phyloP scores from a whole-genome alignment of 2,888 invertebrate genomes.

The Eilema depressum region DNA sequence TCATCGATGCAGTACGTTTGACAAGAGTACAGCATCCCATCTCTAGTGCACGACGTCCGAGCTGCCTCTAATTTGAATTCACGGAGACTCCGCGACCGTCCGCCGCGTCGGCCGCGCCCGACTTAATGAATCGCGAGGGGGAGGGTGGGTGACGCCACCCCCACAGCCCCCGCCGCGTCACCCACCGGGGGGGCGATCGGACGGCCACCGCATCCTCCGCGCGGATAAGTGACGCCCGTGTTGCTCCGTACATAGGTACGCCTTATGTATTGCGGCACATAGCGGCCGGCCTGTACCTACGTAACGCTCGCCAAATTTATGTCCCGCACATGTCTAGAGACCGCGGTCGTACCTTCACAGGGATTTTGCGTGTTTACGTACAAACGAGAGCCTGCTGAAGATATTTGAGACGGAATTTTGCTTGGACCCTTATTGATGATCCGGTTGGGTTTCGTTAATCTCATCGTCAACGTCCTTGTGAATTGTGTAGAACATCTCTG shows the following conservation, averaged over 20 bases:
- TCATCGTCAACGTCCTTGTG: conserved; percentile 40
- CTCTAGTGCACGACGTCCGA: conserved; percentile 83
- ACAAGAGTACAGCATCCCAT: conserved; percentile 50
- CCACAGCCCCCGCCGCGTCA: conserved; percentile 30
- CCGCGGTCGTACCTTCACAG: conserved; percentile 85
- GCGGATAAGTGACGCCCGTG: conserved; percentile 87
- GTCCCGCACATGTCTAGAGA: conserved; percentile 87
- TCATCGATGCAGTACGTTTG: conserved; percentile 45
- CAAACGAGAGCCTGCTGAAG: conserved; percentile 75
- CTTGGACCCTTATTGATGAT: conserved; percentile 83
- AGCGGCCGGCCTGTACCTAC: conserved; percentile 83
- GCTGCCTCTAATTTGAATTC: conserved; percentile 87
- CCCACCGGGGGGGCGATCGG: conserved; percentile 78
- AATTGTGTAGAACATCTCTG: conserved; percentile 40
- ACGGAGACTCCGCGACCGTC: conserved; percentile 87
- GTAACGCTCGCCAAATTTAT: conserved; percentile 86
- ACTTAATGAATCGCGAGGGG: conserved; percentile 85
- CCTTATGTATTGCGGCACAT: conserved; percentile 82
- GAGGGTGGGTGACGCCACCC: conserved; percentile 60
- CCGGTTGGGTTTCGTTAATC: conserved; percentile 65
- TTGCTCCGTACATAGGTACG: conserved; percentile 81
- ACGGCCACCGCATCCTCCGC: conserved; percentile 86
- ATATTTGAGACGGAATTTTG: conserved; percentile 82
- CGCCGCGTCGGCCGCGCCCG: conserved; percentile 86
- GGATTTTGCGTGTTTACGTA: conserved; percentile 86